Conservation (phyloP, 1,140 invertebrate genomes). For the Drosophila saltans region DNA sequence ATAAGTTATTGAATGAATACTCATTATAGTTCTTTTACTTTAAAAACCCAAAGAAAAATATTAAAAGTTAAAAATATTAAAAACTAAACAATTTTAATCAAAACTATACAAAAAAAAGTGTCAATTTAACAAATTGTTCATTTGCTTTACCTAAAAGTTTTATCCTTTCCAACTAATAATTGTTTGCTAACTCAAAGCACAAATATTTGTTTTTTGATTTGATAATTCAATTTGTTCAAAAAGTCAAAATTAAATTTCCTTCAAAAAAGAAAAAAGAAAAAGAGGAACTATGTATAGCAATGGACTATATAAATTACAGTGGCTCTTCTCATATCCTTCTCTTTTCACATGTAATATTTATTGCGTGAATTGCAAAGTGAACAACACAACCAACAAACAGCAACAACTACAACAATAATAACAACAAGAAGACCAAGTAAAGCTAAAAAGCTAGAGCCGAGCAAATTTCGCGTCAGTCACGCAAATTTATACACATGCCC, state of each 20-base stretch:
- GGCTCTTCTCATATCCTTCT: not conserved
- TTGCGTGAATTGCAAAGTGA: slow-evolving; percentile 20
- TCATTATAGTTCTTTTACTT: too few species aligned
- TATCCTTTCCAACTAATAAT: not conserved
- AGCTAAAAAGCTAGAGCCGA: slow-evolving; percentile 44
- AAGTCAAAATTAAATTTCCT: slow-evolving; percentile 1
- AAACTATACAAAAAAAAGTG: too few species aligned
- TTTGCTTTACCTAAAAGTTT: not conserved
- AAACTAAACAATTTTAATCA: too few species aligned
- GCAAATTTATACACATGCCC: slow-evolving; percentile 35
- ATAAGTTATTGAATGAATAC: too few species aligned
- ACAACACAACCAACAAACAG: slow-evolving; percentile 15
- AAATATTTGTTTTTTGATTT: not conserved
- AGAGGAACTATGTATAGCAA: not conserved
- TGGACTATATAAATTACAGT: slow-evolving; percentile 3
- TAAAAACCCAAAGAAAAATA: too few species aligned
- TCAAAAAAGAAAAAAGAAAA: not conserved
- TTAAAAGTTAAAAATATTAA: too few species aligned
- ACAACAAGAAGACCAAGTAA: slow-evolving; percentile 23
- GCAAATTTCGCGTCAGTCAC: slow-evolving; percentile 54
- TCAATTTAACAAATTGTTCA: not conserved
- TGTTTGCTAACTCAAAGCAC: not conserved
- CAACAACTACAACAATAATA: not conserved
- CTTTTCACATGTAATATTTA: slow-evolving; percentile 9
- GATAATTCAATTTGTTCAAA: slow-evolving; percentile 1